Evolutionary conservation across 1,140 invertebrate genomes (phyloP), one percentile per base, ranked within the genome.

Genomic region (Bombus sylvicola): DNA sequence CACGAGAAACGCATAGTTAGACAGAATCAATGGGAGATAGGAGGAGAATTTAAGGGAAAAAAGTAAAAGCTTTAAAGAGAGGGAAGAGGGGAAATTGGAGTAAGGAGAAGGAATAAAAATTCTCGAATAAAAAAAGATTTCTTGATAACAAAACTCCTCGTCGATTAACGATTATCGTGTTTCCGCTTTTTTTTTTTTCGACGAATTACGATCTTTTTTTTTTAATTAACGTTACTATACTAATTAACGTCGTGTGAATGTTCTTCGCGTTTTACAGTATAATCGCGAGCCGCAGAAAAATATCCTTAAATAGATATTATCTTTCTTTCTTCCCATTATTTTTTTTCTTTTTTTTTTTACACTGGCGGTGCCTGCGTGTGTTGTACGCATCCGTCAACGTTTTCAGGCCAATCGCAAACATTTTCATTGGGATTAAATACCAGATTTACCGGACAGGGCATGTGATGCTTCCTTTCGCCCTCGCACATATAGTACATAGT

Each of bases 401-500:
- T 99, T 93, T 99, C 98, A 1, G 98, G 98, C 98, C 98, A 99
- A 95, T 99, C 98, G 94, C 98, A 99, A 1, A 99, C 98, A 92
- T 98, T 99, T 92, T 99, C 98, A 92, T 98, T 98, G 3, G 97
- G 97, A 95, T 99, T 99, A 95, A 99, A 99, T 0, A 99, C 98
- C 43, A 99, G 96, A 94, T 99, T 98, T n/a, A 97, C 96, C 2
- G 98, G 98, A 94, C 98, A 99, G n/a, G 98, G 98, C 98, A 99
- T 99, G 95, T 99, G 98, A 94, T 99, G 98, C 92, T 98, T 98
- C n/a, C 98, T 96, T 93, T 98, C 98, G 18, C 98, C 98, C 95
- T 99, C 98, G 93, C 98, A 99, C 98, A 99, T 99, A 95, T 98
- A 99, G 94, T 99, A 99, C 96, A 97, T 98, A 41, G 98, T 98